These are phyloP conservation scores for Prietella phreatophila DNA, from an alignment of 2,113 vertebrate genomes.

Conservation along the genomic window DNA sequence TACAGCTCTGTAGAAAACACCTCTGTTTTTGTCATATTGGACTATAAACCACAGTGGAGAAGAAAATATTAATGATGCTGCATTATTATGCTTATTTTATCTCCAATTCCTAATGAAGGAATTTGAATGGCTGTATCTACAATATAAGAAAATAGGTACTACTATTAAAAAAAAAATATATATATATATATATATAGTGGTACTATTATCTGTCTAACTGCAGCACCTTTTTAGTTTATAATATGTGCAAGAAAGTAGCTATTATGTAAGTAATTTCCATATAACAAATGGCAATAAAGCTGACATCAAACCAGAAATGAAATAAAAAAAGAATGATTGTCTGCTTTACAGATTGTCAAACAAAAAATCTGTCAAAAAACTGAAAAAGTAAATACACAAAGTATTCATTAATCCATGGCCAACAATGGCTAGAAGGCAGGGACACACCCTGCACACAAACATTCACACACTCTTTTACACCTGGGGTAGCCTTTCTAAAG, in stretches of 20 bases:
- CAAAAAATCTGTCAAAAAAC: not conserved
- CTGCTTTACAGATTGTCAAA: not conserved
- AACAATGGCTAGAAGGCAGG: not conserved
- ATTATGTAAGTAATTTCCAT: not conserved
- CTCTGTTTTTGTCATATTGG: conserved; percentile 52
- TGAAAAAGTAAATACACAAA: not conserved
- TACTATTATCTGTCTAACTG: conserved; percentile 26
- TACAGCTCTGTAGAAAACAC: conserved; percentile 41
- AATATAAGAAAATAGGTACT: conserved; percentile 1
- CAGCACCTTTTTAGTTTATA: conserved; percentile 10
- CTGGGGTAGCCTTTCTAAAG: not conserved
- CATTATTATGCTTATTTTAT: conserved; percentile 40
- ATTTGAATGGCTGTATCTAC: conserved; percentile 17
- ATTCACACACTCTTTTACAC: not conserved
- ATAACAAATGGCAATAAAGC: not conserved
- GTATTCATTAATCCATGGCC: too few species aligned
- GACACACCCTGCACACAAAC: not conserved
- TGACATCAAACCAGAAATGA: not conserved
- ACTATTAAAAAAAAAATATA: not conserved
- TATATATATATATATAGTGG: too few species aligned
- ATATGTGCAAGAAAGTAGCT: too few species aligned
- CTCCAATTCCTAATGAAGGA: not conserved
- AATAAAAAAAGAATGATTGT: not conserved
- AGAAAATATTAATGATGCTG: conserved; percentile 52
- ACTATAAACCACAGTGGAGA: conserved; percentile 55